Evolutionary conservation across 2,797 vertebrate species (phyloP), one percentile per base, ranked within the genome.

Genomic region (Xiphorhynchus erythropygius): DNA sequence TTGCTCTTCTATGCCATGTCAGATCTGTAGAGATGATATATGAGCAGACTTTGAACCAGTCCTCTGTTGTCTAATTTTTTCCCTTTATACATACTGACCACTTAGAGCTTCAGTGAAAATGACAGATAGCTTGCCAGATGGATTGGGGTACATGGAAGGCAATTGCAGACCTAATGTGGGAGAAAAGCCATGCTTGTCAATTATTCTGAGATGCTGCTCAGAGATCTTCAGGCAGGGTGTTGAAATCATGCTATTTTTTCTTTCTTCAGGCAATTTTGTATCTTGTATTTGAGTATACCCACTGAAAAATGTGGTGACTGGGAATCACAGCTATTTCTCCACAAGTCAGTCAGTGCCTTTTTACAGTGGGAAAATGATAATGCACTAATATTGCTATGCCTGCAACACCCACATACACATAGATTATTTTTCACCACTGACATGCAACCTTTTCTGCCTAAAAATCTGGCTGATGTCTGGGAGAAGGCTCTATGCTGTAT

Each of bases 141-240:
- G 96, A 94, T 96, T 93, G 85, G 96, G 87, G 86, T 97, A 87
- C 92, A 82, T 73, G 84, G 93, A 93, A 96, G 93, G 91, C 95
- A 96, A 97, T 97, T 97, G 97, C 95, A 97, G 90, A 93, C 24
- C 83, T 97, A 97, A 98, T 97, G 95, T 77, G 87, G 87, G 84
- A 97, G 96, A 97, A 97, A 90, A 98, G 90, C 84, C 92, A 84
- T 0, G 39, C 95, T 96, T 89, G 57, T 97, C 97, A 94, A 76
- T 97, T 97, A 93, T 93, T 94, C 91, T 95, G 95, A 96, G 95
- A 91, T 69, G n/a, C 84, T 30, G 23, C 83, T 94, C 96, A 53
- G 70, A 94, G 93, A 91, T 73, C 91, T 96, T 49, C 89, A 91
- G 95, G 65, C 50, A 84, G 47, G 8, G 32, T 70, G 65, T 63